A percentile compares a stretch with the other conserved stretches of the same genome.
Evolutionary conservation across 2,113 vertebrate genomes (phyloP).

Genomic region (human): DNA sequence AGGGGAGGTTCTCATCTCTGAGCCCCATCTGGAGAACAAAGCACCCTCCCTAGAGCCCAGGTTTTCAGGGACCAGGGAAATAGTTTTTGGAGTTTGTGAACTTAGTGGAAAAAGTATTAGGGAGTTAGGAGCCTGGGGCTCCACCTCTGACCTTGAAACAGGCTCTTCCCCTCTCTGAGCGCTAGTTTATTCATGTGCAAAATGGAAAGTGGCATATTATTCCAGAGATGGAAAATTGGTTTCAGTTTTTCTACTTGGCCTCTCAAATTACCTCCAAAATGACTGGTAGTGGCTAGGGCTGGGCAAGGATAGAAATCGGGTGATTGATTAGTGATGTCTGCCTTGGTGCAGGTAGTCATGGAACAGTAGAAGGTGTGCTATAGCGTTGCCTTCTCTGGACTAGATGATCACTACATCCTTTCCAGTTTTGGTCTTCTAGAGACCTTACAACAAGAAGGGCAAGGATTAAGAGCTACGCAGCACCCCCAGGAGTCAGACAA

Average conservation of each 20-base stretch:
- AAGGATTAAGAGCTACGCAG: not conserved
- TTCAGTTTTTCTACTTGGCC: constrained; percentile 48
- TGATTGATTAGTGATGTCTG: constrained; percentile 68
- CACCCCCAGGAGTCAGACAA: not conserved
- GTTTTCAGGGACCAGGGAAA: constrained; percentile 42
- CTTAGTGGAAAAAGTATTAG: constrained; percentile 29
- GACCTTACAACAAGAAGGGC: not conserved
- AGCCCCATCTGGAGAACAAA: not conserved
- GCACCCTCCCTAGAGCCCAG: not conserved
- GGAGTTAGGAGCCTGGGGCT: constrained; percentile 46
- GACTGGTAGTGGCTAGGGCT: constrained; percentile 42
- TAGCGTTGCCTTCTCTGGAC: not conserved
- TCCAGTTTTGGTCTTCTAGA: not conserved
- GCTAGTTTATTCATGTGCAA: constrained; percentile 68
- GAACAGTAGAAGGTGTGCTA: not conserved
- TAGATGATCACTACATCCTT: not conserved
- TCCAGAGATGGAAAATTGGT: constrained; percentile 58
- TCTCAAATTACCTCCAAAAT: too few relatives aligned
- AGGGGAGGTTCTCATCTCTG: constrained; percentile 12
- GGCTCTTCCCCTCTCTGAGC: constrained; percentile 7
- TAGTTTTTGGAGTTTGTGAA: constrained; percentile 19
- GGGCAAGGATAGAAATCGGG: constrained; percentile 32
- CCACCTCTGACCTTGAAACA: constrained; percentile 59
- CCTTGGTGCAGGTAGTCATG: not conserved
- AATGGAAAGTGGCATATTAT: constrained; percentile 64